Conservation (phyloP, 2,113 vertebrate genomes). For the Lepidothrix coronata region DNA sequence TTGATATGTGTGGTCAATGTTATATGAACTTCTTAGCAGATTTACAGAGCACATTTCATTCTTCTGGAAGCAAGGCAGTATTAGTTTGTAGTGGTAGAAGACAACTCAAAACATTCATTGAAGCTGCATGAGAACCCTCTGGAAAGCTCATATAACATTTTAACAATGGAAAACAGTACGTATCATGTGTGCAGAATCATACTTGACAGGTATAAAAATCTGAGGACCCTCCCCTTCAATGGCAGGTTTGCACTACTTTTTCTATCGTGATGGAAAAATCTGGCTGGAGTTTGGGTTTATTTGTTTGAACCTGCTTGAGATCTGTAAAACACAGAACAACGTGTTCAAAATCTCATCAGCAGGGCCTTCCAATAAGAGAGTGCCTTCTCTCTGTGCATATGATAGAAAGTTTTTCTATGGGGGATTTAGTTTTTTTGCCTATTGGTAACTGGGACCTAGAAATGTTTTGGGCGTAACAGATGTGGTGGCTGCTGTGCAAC, state of each 20-base stretch:
- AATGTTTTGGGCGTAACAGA: background rate
- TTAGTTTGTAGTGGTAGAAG: background rate
- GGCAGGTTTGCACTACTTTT: background rate
- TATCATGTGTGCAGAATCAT: background rate
- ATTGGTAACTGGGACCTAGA: background rate
- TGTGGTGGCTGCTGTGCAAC: background rate
- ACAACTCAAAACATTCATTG: background rate
- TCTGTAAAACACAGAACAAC: accelerated
- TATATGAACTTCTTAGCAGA: background rate
- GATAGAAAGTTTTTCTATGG: background rate
- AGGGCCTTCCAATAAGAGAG: background rate
- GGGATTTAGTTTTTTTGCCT: background rate
- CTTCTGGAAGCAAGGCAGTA: background rate
- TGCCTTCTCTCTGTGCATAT: background rate
- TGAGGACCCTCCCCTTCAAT: accelerated
- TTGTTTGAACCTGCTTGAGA: background rate
- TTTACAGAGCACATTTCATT: background rate
- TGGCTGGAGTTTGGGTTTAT: background rate
- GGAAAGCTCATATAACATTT: background rate
- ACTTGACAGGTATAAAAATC: background rate
- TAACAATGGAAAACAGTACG: background rate
- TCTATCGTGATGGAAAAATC: background rate
- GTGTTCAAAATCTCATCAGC: background rate
- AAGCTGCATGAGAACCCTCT: background rate
- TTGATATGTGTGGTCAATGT: background rate